Evolutionary conservation across 2,888 invertebrate species (phyloP).

Genomic region (Tuberolachnus salignus): DNA sequence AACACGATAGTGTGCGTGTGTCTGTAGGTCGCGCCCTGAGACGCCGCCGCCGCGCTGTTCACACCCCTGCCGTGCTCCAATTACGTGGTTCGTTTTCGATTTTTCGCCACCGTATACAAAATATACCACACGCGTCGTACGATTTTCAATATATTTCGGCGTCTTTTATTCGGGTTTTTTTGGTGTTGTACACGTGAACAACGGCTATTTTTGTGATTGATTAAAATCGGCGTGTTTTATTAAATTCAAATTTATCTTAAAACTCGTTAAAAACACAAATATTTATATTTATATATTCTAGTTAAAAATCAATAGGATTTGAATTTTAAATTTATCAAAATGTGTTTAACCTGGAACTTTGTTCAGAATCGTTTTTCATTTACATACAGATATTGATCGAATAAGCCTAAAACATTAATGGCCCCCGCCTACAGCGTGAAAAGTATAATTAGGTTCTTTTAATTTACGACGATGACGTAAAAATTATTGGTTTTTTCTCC

Average conservation of each 20-base stretch:
- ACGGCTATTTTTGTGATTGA: too few relatives aligned
- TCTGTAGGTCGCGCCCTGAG: constrained; percentile 4
- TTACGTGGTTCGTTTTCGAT: neutral
- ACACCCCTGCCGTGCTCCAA: constrained; percentile 10
- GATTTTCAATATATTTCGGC: neutral
- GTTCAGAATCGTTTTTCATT: too few relatives aligned
- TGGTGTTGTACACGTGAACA: too few relatives aligned
- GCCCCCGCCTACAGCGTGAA: neutral
- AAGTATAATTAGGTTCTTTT: neutral
- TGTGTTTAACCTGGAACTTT: too few relatives aligned
- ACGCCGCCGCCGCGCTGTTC: neutral
- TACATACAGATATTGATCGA: too few relatives aligned
- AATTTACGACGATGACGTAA: neutral
- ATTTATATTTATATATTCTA: too few relatives aligned
- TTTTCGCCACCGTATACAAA: neutral
- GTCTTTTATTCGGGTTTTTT: neutral
- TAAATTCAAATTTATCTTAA: too few relatives aligned
- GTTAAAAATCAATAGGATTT: too few relatives aligned
- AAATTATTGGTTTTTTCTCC: neutral
- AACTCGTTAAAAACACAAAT: too few relatives aligned
- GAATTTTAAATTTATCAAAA: too few relatives aligned
- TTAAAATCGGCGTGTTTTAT: too few relatives aligned
- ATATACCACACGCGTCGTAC: neutral
- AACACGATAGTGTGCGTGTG: neutral
- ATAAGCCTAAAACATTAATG: too few relatives aligned